These are phyloP conservation scores for Pangasius krempfi DNA, from an alignment of 2,797 vertebrate species.

Conservation along the genomic window DNA sequence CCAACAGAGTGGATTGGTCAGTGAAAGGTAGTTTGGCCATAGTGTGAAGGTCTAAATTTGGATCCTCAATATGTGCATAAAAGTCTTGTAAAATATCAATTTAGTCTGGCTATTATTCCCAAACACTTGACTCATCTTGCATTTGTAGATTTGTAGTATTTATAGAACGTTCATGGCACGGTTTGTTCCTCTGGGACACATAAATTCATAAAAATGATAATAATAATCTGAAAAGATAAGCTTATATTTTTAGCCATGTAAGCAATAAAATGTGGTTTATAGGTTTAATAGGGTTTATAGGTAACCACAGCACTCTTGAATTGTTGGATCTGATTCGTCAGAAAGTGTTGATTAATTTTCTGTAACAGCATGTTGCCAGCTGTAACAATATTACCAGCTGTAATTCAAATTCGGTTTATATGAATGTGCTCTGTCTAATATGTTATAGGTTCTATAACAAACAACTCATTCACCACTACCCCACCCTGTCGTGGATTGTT, in stretches of 20 bases:
- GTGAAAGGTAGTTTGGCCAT: not conserved
- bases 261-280: not conserved
- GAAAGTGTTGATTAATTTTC: not conserved
- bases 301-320: not conserved
- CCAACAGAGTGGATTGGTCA: not conserved
- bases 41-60: not conserved
- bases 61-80: not conserved
- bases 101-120: not conserved
- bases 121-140: not conserved
- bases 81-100: not conserved
- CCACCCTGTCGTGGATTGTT: not conserved
- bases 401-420: constrained; percentile 10
- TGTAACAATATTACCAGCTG: not conserved
- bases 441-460: not conserved
- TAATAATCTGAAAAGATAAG: not conserved
- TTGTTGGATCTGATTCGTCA: not conserved
- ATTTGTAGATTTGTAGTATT: not conserved
- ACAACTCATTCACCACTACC: not conserved
- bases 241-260: not conserved
- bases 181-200: not conserved
- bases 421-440: not conserved
- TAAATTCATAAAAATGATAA: not conserved
- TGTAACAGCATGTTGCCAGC: not conserved
- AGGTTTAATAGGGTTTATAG: not conserved
- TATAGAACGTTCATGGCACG: no score